Conservation (phyloP, 2,888 invertebrate genomes). For the Vannuccia rotundouncinata region DNA sequence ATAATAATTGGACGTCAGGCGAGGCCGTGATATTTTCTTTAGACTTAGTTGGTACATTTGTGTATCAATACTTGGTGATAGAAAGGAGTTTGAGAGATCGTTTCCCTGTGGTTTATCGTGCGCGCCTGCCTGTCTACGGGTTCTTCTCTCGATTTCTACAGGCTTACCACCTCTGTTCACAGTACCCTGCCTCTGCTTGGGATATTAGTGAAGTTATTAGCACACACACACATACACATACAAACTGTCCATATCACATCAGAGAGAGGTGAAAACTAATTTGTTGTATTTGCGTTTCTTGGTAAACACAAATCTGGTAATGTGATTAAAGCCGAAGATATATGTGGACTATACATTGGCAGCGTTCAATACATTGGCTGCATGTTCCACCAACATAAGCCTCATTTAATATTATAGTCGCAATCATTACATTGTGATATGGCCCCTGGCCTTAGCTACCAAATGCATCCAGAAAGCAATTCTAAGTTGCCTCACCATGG, state of each 20-base stretch:
- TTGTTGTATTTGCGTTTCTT: slow-evolving; percentile 24
- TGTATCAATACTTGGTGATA: slow-evolving; percentile 12
- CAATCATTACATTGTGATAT: background rate
- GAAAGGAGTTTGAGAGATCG: background rate
- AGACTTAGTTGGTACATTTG: slow-evolving; percentile 20
- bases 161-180: background rate
- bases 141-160: background rate
- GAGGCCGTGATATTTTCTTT: slow-evolving; percentile 19
- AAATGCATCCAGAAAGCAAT: background rate
- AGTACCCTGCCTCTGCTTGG: background rate
- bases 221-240: background rate
- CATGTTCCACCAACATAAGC: too few species aligned
- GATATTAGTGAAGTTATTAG: background rate
- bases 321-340: background rate
- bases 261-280: slow-evolving; percentile 19
- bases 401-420: too few species aligned
- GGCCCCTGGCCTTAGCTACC: background rate
- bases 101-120: background rate
- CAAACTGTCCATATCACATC: background rate
- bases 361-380: too few species aligned
- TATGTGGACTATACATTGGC: background rate
- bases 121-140: slow-evolving; percentile 22
- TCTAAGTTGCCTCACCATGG: background rate
- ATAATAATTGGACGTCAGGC: slow-evolving; percentile 26
- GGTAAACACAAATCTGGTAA: slow-evolving; percentile 22